phyloP scores from a whole-genome alignment of 1,140 invertebrate genomes.

The Hylaeus anthracinus region DNA sequence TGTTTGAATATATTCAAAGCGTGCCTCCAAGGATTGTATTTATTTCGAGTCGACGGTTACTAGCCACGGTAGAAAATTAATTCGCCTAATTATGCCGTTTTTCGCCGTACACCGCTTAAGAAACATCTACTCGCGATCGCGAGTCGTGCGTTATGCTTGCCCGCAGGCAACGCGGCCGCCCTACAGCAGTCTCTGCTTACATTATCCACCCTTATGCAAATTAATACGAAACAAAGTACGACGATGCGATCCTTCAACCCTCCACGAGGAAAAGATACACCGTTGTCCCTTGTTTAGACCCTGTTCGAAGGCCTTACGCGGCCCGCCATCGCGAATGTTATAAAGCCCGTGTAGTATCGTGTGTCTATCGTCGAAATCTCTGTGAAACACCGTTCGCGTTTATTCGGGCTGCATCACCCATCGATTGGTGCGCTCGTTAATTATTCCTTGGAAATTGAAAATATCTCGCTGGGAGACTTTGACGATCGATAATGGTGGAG shows the following conservation, averaged over 20 bases:
- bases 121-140: conserved; percentile 53
- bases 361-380: conserved; percentile 12
- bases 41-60: conserved; percentile 8
- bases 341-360: conserved; percentile 13
- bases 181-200: conserved; percentile 61
- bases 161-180: conserved; percentile 49
- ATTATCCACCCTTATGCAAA: conserved; percentile 68
- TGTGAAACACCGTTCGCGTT: background rate
- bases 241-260: conserved; percentile 55
- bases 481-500: background rate
- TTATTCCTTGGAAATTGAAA: background rate
- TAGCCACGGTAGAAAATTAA: conserved; percentile 50
- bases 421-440: background rate
- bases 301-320: conserved; percentile 21
- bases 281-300: conserved; percentile 22
- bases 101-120: conserved; percentile 54
- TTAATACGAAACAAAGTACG: conserved; percentile 67
- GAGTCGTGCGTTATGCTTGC: conserved; percentile 42
- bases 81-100: conserved; percentile 61
- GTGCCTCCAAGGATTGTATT: conserved; percentile 16
- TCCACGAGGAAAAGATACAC: conserved; percentile 34
- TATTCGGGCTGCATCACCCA: background rate
- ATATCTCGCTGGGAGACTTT: background rate
- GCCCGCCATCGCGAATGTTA: conserved; percentile 1
- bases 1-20: conserved; percentile 28